Evolutionary conservation across 1,140 invertebrate genomes (phyloP), one percentile per base, ranked within the genome.

Genomic region (Batillaria attramentaria): DNA sequence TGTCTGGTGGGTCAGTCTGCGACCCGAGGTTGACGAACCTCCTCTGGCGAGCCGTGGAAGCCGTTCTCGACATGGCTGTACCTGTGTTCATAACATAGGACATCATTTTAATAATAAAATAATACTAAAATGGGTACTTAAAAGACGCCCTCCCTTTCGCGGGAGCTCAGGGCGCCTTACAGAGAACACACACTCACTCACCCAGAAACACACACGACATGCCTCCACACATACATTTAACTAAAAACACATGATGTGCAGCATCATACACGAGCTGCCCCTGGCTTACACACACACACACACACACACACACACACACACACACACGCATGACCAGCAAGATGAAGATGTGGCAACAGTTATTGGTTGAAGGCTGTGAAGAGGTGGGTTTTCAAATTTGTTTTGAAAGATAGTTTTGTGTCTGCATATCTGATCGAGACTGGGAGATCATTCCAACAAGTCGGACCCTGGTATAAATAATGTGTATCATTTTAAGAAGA

Each of bases 151-250:
- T n/a, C n/a, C n/a, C n/a, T n/a, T n/a, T n/a, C n/a, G n/a, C n/a
- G n/a, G n/a, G n/a, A n/a, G n/a, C n/a, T n/a, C n/a, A n/a, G n/a
- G n/a, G n/a, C n/a, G n/a, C n/a, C n/a, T n/a, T 4, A 24, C 24
- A 60, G 8, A 60, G 43, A 10, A 69, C 66, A 41, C 37, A 69
- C 66, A 69, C 37, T 6, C 57, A 69, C 66, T 41, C 37, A 69
- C 66, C 41, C 37, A 69, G 37, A 69, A 3, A 41, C 37, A 41
- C 18, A 69, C 37, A 69, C 37, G 18, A 69, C 37, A 69, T n/a
- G 28, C 37, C 41, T n/a, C 16, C 37, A 69, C 37, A 41, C 37
- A 41, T n/a, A 41, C 37, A 69, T n/a, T 41, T 24, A 69, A 3
- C 41, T 2, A 41, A 8, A 69, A 3, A 39, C 10, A 69, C 37